These are phyloP conservation scores for Armadillidium nasatum DNA, from an alignment of 1,140 invertebrate species.

Conservation along the genomic window DNA sequence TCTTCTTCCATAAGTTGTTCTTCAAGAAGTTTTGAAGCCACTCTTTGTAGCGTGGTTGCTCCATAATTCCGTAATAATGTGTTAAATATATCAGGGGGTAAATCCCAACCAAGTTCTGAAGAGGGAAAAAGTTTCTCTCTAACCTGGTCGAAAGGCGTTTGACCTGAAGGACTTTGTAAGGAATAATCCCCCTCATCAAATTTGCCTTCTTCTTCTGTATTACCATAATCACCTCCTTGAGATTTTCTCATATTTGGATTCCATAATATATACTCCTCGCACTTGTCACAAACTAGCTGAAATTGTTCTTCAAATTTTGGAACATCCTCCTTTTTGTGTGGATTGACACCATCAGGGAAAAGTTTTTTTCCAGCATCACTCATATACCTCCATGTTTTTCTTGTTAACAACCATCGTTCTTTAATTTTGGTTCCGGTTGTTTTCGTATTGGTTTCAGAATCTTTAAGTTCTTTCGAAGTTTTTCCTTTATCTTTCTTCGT, in stretches of 20 bases:
- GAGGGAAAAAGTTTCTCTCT: slow-evolving; percentile 28
- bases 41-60: slow-evolving; percentile 35
- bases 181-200: background rate
- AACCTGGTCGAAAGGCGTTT: background rate
- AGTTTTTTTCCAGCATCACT: slow-evolving; percentile 76
- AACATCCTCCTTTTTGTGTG: slow-evolving; percentile 63
- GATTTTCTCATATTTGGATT: slow-evolving; percentile 58
- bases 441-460: slow-evolving; percentile 13
- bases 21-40: slow-evolving; percentile 53
- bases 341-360: slow-evolving; percentile 62
- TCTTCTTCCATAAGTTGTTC: slow-evolving; percentile 48
- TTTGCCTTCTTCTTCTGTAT: slow-evolving; percentile 25
- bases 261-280: slow-evolving; percentile 73
- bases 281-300: slow-evolving; percentile 70
- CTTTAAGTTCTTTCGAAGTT: background rate
- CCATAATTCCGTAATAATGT: slow-evolving; percentile 36
- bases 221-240: slow-evolving; percentile 28
- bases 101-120: slow-evolving; percentile 27
- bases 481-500: background rate
- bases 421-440: slow-evolving; percentile 44
- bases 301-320: slow-evolving; percentile 75
- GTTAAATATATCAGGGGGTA: slow-evolving; percentile 39
- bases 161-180: slow-evolving; percentile 1
- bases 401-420: slow-evolving; percentile 76
- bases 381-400: slow-evolving; percentile 87